A percentile compares a stretch with the other conserved stretches of the same genome.
Evolutionary conservation across 2,113 vertebrate genomes (phyloP).

Genomic region (Phaethornis superciliosus): DNA sequence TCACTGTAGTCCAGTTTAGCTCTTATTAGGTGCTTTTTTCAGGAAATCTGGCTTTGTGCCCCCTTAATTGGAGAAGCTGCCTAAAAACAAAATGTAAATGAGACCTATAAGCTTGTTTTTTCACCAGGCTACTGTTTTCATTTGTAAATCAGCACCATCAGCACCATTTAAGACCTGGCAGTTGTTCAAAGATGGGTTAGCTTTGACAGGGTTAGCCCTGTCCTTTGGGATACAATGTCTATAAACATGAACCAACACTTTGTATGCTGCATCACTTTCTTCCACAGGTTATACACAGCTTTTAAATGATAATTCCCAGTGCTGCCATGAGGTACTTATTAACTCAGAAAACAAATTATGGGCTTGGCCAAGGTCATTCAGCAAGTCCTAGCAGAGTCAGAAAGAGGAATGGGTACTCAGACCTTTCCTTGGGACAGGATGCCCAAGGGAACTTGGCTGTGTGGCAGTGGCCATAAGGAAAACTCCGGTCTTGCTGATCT

Average conservation of each 20-base stretch:
- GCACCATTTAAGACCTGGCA: not conserved
- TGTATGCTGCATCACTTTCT: not conserved
- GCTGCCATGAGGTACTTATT: slow-evolving; percentile 1
- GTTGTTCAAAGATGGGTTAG: not conserved
- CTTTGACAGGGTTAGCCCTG: not conserved
- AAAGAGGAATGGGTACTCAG: not conserved
- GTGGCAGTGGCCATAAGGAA: not conserved
- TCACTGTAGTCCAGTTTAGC: fast-evolving
- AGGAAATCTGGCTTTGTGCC: not conserved
- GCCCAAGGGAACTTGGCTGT: fast-evolving
- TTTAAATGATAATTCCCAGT: not conserved
- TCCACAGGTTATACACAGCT: not conserved
- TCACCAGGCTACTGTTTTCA: not conserved
- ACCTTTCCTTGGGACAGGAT: not conserved
- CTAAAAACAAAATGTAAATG: not conserved
- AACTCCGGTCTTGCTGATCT: not conserved
- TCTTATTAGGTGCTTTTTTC: not conserved
- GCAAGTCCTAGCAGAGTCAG: not conserved
- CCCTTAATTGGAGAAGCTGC: not conserved
- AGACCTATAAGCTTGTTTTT: not conserved
- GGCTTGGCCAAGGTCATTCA: slow-evolving; percentile 34
- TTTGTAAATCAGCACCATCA: not conserved
- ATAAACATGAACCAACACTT: fast-evolving
- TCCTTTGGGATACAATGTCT: not conserved
- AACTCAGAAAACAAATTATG: slow-evolving; percentile 17